These are phyloP conservation scores for Aelia acuminata DNA, from an alignment of 2,888 invertebrate genomes.

Conservation along the genomic window DNA sequence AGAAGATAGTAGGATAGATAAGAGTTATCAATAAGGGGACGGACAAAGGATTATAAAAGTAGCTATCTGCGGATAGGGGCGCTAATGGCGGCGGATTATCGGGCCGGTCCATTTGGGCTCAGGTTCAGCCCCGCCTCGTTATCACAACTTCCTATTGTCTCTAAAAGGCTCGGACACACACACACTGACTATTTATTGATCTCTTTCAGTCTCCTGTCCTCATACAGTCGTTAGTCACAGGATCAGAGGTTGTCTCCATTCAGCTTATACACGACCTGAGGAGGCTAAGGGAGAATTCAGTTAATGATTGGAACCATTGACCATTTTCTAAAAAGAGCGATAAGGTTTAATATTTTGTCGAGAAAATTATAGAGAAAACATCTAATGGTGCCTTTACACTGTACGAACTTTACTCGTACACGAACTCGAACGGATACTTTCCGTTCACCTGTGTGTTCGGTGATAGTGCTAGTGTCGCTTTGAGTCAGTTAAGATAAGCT, in stretches of 20 bases:
- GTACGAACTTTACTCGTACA: no score
- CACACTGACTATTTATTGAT: slow-evolving; percentile 9
- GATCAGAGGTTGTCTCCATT: not conserved
- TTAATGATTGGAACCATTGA: no score
- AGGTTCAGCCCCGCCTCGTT: not conserved
- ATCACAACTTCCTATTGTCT: slow-evolving; percentile 50
- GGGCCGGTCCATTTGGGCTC: not conserved
- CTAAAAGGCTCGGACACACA: slow-evolving; percentile 45
- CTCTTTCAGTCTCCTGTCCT: slow-evolving; percentile 8
- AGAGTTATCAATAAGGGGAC: slow-evolving; percentile 45
- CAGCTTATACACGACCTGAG: no score
- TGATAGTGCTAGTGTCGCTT: no score
- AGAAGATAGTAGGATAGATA: not conserved
- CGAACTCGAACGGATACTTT: no score
- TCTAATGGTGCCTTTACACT: no score
- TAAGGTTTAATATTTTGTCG: no score
- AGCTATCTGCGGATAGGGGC: slow-evolving; percentile 4
- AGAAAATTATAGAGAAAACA: no score
- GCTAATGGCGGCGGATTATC: slow-evolving; percentile 42
- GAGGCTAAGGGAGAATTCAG: no score
- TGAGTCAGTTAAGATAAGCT: no score
- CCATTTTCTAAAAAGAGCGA: no score
- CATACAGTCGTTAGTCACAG: not conserved
- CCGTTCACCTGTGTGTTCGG: no score
- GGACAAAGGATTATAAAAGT: slow-evolving; percentile 47